Conservation (phyloP, 2,888 invertebrate species). For the Drosophila anomelani region DNA sequence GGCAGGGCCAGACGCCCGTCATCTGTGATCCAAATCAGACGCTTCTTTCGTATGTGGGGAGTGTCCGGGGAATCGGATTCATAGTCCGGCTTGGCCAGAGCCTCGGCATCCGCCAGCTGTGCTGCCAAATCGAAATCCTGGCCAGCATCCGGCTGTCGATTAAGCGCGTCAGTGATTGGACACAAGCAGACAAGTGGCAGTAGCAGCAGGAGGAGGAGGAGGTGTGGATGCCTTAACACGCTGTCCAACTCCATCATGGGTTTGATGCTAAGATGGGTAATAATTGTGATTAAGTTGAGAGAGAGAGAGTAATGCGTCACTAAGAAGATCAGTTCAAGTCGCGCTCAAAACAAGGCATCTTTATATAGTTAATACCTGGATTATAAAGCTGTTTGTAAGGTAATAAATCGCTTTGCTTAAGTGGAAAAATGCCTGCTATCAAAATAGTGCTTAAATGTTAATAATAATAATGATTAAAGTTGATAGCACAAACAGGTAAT, state of each 20-base stretch:
- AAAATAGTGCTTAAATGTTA: conserved; percentile 3
- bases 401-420: not conserved
- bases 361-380: not conserved
- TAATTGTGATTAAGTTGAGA: conserved; percentile 15
- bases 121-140: conserved; percentile 44
- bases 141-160: conserved; percentile 38
- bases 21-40: conserved; percentile 93
- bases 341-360: not conserved
- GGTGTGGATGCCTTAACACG: conserved; percentile 19
- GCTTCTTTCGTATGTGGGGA: conserved; percentile 91
- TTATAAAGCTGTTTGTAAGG: not conserved
- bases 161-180: conserved; percentile 17
- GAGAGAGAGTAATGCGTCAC: conserved; percentile 6
- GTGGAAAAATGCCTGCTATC: not conserved
- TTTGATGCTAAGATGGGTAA: conserved; percentile 25
- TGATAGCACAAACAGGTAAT: not conserved
- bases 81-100: conserved; percentile 35
- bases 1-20: conserved; percentile 93
- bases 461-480: conserved; percentile 21
- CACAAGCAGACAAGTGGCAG: conserved; percentile 47
- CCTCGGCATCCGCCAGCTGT: conserved; percentile 62
- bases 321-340: conserved; percentile 1
- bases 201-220: conserved; percentile 27
- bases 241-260: conserved; percentile 28
- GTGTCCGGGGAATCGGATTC: conserved; percentile 31